These are phyloP conservation scores for Setophaga kirtlandii DNA, from an alignment of 2,113 vertebrate species.

Conservation along the genomic window DNA sequence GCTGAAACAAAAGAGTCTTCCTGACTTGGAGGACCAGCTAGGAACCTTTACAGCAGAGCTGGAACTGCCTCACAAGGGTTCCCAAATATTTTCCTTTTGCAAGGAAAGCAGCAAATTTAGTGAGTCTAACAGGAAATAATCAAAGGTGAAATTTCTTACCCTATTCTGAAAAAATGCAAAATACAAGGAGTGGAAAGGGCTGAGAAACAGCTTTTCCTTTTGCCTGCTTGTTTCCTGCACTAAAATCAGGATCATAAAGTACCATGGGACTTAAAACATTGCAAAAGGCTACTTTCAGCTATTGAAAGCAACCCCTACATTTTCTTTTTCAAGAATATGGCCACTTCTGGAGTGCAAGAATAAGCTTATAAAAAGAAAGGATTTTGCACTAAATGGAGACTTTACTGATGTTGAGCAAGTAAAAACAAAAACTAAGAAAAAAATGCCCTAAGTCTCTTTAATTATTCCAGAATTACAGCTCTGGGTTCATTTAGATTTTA, in stretches of 20 bases:
- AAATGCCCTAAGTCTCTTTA: neutral
- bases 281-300: neutral
- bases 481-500: neutral
- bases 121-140: neutral
- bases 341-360: neutral
- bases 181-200: neutral
- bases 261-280: neutral
- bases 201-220: neutral
- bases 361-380: neutral
- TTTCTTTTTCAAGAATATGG: neutral
- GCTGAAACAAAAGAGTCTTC: neutral
- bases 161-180: neutral
- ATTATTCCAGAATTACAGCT: slow-evolving; percentile 1
- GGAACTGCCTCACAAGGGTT: neutral
- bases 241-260: neutral
- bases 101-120: neutral
- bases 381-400: neutral
- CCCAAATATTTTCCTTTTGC: neutral
- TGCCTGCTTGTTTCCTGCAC: neutral
- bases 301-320: neutral
- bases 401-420: neutral
- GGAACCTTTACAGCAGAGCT: neutral
- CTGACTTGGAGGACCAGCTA: neutral
- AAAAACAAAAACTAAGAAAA: neutral
- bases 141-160: neutral